These are phyloP conservation scores for Holothuria leucospilota DNA, from an alignment of 53 echinoderm and acorn worm genomes.

Conservation along the genomic window DNA sequence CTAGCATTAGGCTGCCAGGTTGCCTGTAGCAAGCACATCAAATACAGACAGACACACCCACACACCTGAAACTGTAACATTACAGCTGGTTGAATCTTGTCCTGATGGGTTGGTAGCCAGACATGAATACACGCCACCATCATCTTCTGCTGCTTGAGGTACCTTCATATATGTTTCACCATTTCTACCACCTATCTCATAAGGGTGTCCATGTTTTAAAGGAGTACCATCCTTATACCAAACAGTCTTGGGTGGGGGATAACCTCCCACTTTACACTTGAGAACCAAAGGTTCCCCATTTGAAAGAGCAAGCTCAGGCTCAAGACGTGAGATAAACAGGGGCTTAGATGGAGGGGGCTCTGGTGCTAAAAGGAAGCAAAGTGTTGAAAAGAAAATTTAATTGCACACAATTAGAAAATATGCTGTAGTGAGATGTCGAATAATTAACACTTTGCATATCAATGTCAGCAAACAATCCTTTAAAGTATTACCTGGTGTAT, in stretches of 20 bases:
- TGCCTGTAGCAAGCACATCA: too few relatives aligned
- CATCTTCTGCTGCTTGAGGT: conserved; percentile 35
- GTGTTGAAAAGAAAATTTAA: neutral
- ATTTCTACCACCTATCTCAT: conserved; percentile 17
- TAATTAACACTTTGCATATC: too few relatives aligned
- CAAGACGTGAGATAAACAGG: conserved; percentile 13
- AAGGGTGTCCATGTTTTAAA: conserved; percentile 60
- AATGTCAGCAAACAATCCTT: too few relatives aligned
- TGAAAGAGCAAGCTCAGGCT: conserved; percentile 54
- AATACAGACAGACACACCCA: neutral
- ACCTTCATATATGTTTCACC: conserved; percentile 31
- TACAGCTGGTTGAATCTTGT: conserved; percentile 51
- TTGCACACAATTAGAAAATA: too few relatives aligned
- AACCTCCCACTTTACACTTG: conserved; percentile 78
- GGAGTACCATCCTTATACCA: conserved; percentile 83
- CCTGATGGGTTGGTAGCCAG: conserved; percentile 66
- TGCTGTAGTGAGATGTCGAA: neutral
- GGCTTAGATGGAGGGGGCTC: conserved; percentile 49
- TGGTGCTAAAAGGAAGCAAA: neutral
- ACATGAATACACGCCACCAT: conserved; percentile 67
- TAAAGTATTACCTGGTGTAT: too few relatives aligned
- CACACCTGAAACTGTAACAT: conserved; percentile 70
- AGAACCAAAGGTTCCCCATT: conserved; percentile 73
- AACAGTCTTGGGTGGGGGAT: conserved; percentile 75
- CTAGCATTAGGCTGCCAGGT: too few relatives aligned